These are phyloP conservation scores for Malacosoma neustria DNA, from an alignment of 2,888 invertebrate species.

Conservation along the genomic window DNA sequence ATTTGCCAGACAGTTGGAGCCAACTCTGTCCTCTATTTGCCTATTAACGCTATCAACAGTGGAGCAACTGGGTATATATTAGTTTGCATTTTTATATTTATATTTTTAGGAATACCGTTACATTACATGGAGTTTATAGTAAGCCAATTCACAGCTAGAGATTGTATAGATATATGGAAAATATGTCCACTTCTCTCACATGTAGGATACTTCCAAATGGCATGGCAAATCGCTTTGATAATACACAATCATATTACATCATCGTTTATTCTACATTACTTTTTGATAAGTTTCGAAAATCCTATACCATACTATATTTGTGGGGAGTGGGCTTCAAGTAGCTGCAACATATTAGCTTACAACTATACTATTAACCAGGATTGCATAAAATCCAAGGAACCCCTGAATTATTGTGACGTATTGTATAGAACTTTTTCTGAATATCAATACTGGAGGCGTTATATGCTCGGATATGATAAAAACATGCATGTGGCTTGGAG, in stretches of 20 bases:
- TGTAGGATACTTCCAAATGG: conserved; percentile 39
- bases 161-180: conserved; percentile 49
- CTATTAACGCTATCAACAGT: conserved; percentile 23
- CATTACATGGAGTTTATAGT: conserved; percentile 54
- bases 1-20: conserved; percentile 34
- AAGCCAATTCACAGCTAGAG: conserved; percentile 51
- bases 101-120: conserved; percentile 45
- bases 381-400: conserved; percentile 28
- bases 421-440: conserved; percentile 45
- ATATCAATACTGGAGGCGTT: conserved; percentile 46
- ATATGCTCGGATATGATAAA: conserved; percentile 18
- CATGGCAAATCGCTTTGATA: conserved; percentile 35
- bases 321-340: conserved; percentile 32
- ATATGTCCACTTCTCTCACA: conserved; percentile 43
- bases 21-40: conserved; percentile 25
- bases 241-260: conserved; percentile 33
- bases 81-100: conserved; percentile 20
- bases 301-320: conserved; percentile 48
- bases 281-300: conserved; percentile 52
- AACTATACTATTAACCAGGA: conserved; percentile 50
- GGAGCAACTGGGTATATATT: conserved; percentile 38
- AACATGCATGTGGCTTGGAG: conserved; percentile 39
- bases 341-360: conserved; percentile 32
- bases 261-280: conserved; percentile 47
- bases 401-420: conserved; percentile 26